These are phyloP conservation scores for Chaenogobius annularis DNA, from an alignment of 2,113 vertebrate genomes.

Conservation along the genomic window DNA sequence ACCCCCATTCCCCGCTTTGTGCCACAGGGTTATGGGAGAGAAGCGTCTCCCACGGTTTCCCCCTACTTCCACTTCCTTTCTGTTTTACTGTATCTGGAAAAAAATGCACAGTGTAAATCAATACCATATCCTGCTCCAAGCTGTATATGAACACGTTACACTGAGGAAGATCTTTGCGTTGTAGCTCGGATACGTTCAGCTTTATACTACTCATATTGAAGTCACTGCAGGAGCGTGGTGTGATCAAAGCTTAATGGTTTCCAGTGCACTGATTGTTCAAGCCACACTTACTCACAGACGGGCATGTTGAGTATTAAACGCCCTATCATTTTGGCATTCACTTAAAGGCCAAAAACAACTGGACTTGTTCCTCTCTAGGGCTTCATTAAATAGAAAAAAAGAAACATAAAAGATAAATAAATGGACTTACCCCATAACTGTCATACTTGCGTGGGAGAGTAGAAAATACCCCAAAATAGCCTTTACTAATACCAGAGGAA, in stretches of 20 bases:
- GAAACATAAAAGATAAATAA: slow-evolving; percentile 77
- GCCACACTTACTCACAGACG: slow-evolving; percentile 43
- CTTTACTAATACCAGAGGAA: slow-evolving; percentile 68
- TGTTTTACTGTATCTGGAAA: slow-evolving; percentile 8
- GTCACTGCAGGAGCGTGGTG: slow-evolving; percentile 4
- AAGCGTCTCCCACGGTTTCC: slow-evolving; percentile 42
- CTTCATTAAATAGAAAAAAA: slow-evolving; percentile 73
- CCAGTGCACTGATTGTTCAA: slow-evolving; percentile 45
- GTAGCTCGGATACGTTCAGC: background rate
- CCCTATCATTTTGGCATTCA: slow-evolving; percentile 31
- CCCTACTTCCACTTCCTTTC: slow-evolving; percentile 17
- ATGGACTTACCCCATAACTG: slow-evolving; percentile 77
- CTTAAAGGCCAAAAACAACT: slow-evolving; percentile 73
- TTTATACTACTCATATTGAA: slow-evolving; percentile 14
- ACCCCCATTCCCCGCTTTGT: slow-evolving; percentile 38
- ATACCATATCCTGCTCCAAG: slow-evolving; percentile 1
- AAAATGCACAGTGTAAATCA: slow-evolving; percentile 47
- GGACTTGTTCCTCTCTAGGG: slow-evolving; percentile 62
- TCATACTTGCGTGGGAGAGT: slow-evolving; percentile 79
- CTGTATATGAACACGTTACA: background rate
- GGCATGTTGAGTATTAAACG: slow-evolving; percentile 41
- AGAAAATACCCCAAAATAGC: slow-evolving; percentile 76
- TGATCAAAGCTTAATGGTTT: slow-evolving; percentile 24
- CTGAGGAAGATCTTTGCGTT: background rate
- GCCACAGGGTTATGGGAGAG: slow-evolving; percentile 54